A percentile compares a stretch with the other conserved stretches of the same genome.
These are phyloP conservation scores for Nemapogon koenigi DNA, from an alignment of 2,888 invertebrate species.

Conservation along the genomic window DNA sequence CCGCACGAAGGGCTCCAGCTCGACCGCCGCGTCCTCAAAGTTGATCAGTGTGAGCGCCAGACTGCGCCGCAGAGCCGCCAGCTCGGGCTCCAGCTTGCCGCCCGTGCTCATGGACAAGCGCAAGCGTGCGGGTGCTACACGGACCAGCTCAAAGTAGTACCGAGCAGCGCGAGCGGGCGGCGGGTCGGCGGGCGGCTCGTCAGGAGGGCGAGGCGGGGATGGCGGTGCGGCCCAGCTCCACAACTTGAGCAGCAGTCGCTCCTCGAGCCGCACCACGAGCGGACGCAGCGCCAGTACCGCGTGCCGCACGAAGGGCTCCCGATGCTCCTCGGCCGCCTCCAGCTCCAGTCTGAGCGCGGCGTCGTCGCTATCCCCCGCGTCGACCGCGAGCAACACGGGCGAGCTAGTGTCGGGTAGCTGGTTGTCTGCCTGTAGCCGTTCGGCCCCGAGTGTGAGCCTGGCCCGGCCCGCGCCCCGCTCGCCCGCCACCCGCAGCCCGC, in stretches of 20 bases:
- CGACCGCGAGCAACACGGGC: conserved; percentile 79
- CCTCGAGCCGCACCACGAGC: conserved; percentile 69
- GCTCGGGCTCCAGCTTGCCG: conserved; percentile 74
- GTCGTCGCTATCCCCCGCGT: conserved; percentile 41
- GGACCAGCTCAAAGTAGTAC: conserved; percentile 86
- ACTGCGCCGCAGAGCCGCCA: conserved; percentile 82
- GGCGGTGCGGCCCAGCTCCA: conserved; percentile 64
- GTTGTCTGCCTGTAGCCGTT: conserved; percentile 87
- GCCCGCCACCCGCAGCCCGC: conserved; percentile 68
- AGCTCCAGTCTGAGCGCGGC: conserved; percentile 52
- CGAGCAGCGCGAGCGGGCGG: conserved; percentile 82
- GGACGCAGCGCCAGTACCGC: conserved; percentile 83
- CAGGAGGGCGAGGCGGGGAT: conserved; percentile 71
- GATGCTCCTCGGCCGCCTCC: conserved; percentile 82
- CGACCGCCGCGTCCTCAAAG: conserved; percentile 96
- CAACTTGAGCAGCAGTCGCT: conserved; percentile 38
- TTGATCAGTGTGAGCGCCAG: conserved; percentile 89
- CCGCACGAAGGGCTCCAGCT: conserved; percentile 86
- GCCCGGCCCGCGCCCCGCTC: conserved; percentile 59
- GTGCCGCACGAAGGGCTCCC: conserved; percentile 89
- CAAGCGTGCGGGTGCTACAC: conserved; percentile 76
- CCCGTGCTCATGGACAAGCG: conserved; percentile 90
- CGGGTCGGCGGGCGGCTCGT: conserved; percentile 80
- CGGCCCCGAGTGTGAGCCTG: conserved; percentile 74
- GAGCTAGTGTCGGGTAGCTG: conserved; percentile 84